Conservation (phyloP, 2,888 invertebrate genomes). For the Lagria hirta region DNA sequence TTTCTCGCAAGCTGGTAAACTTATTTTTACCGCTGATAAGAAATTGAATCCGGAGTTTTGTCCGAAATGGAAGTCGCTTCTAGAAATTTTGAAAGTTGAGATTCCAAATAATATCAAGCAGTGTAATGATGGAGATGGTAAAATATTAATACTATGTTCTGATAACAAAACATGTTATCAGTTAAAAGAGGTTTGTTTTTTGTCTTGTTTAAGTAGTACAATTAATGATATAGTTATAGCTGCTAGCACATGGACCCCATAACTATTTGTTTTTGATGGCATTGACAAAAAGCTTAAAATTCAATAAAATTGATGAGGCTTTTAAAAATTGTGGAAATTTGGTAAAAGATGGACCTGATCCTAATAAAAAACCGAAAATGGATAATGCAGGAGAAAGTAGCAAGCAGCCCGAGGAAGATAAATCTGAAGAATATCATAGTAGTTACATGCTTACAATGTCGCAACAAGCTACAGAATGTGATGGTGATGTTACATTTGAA, state of each 20-base stretch:
- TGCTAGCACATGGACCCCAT: constrained; percentile 65
- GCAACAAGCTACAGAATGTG: constrained; percentile 52
- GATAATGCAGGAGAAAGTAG: background rate
- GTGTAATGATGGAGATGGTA: constrained; percentile 57
- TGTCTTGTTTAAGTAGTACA: constrained; percentile 4
- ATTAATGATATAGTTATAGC: constrained; percentile 42
- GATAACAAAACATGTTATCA: constrained; percentile 82
- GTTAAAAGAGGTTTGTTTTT: constrained; percentile 61
- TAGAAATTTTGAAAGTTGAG: constrained; percentile 78
- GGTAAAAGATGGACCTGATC: constrained; percentile 29
- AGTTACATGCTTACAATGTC: constrained; percentile 73
- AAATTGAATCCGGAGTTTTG: constrained; percentile 80
- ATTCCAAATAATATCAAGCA: constrained; percentile 72
- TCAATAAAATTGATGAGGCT: constrained; percentile 60
- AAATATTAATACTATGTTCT: constrained; percentile 81
- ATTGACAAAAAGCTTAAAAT: constrained; percentile 60
- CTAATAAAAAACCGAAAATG: constrained; percentile 26
- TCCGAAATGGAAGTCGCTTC: constrained; percentile 87
- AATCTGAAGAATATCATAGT: constrained; percentile 57
- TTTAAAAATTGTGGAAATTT: constrained; percentile 48
- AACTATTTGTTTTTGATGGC: constrained; percentile 66
- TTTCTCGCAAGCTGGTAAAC: constrained; percentile 70
- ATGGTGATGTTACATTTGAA: constrained; percentile 59
- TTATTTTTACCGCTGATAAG: constrained; percentile 69
- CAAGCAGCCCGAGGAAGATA: constrained; percentile 38